Conservation (phyloP, 2,113 vertebrate species). For the Condylura cristata region DNA sequence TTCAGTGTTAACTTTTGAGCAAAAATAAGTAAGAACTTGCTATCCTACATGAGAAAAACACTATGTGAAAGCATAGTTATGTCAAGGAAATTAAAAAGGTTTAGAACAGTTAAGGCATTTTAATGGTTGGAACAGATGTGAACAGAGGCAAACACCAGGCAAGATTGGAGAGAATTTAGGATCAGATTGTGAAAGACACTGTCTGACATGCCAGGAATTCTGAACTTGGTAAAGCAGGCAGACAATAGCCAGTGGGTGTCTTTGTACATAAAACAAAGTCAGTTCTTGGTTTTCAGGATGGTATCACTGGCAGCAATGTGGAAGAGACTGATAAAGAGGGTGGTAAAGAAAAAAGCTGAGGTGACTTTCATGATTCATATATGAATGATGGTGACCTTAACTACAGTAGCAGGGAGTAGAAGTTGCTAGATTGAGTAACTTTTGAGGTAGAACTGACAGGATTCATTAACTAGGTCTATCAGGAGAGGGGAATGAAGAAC, state of each 20-base stretch:
- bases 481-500: not conserved
- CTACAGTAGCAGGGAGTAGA: not conserved
- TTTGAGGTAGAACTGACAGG: conserved; percentile 3
- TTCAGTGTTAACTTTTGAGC: conserved; percentile 1
- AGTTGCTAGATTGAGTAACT: conserved; percentile 4
- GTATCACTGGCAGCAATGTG: not conserved
- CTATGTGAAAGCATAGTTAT: not conserved
- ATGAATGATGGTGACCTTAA: not conserved
- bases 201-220: not conserved
- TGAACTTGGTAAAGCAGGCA: not conserved
- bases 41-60: conserved; percentile 39
- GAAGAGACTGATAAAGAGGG: not conserved
- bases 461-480: not conserved
- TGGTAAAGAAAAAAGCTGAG: not conserved
- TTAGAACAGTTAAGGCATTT: not conserved
- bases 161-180: not conserved
- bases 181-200: conserved; percentile 1
- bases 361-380: conserved; percentile 17
- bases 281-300: conserved; percentile 31
- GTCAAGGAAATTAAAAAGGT: not conserved
- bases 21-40: conserved; percentile 7
- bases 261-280: not conserved
- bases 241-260: not conserved
- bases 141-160: not conserved
- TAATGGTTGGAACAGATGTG: not conserved